Base-by-base conservation (phyloP, 2,113 vertebrate species). In the Ceyx melanurus region DNA sequence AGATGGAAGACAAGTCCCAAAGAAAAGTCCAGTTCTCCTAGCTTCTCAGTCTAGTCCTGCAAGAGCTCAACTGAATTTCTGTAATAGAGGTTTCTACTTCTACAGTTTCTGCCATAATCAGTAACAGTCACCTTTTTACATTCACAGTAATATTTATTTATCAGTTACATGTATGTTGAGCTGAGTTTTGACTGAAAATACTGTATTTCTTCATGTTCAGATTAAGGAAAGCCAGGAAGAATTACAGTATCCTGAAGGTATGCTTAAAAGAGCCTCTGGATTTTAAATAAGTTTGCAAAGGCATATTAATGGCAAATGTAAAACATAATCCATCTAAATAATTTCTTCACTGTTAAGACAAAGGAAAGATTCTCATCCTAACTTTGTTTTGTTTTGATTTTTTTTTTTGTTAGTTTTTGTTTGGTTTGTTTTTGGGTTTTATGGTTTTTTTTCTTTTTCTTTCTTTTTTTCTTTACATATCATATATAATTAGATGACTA, bases 331-430 rank as follows among this genome's bases (percentile, higher is more conserved):
- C 70, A 88, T 70, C 73, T 53, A 73, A 90, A 94, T 86, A 86
- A 91, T 86, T 94, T 93, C 68, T 72, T 83, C 35, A 11, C 58
- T 86, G 14, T 82, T 75, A 48, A 83, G 82, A 76, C 85, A 94
- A 90, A 95, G 28, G 73, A 90, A 91, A 94, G 82, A 86, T 53
- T 92, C 54, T 92, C 76, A 75, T 86, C 62, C 68, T 79, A 85
- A 81, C 23, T 82, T 28, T 54, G 37, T 37, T 37, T 37, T 94
- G 37, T 10, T 37, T 37, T 37, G 37, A 10, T 37, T 37, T 37
- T 37, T 37, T 37, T 82, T 28, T 54, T 94, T 57, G 23, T 48
- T 71, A 42, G 15, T 2, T 33, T 92, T 73, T 86, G 25, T 31
- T 50, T 13, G 1, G 0, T 18, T 86, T 37, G 37, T 9, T 37